Base-by-base conservation (phyloP, 2,888 invertebrate species). In the Hirtodrosophila duncani region DNA sequence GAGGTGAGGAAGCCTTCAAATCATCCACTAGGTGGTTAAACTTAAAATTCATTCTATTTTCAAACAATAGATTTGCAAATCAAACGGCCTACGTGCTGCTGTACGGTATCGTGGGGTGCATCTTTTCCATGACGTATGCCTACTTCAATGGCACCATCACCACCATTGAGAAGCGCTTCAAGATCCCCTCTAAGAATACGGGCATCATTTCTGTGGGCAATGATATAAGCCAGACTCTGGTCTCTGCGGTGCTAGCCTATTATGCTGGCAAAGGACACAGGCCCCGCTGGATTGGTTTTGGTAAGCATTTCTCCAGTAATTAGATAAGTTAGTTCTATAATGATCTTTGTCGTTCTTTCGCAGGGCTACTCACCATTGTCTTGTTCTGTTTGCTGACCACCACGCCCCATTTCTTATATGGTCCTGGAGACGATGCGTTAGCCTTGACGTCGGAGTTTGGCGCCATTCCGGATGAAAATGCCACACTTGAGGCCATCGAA, bases 141-240 rank as follows among this genome's bases (percentile, higher is more conserved):
- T 92, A 92, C 79, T 92, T 92, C 69, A 91, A 91, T 74, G 92
- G 92, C n/a, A 92, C 91, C 17, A 91, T 92, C 52, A 92, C 92
- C 38, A 92, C 92, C 2, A 88, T 92, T 58, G 92, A 92, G 83
- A 92, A 92, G 79, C 88, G 92, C 63, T 92, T 92, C 81, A 92
- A 91, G 84, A 92, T 92, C 75, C 91, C 92, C 9, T 92, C 91
- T 24, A 89, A 89, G 82, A 92, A 91, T 16, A 91, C 91, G 61
- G 92, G 92, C 51, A 88, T 93, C 62, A 92, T 92, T 64, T 90
- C 91, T 33, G 91, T 92, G 51, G 93, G 93, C 18, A 93, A 93
- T 83, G 93, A 93, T 82, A 90, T 93, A 59, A 92, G 92, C 69
- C 91, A 91, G 82, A 87, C 92, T 46, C 87, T 92, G 63, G 90